Conservation (phyloP, 2,888 invertebrate species). For the Netelia virgata region DNA sequence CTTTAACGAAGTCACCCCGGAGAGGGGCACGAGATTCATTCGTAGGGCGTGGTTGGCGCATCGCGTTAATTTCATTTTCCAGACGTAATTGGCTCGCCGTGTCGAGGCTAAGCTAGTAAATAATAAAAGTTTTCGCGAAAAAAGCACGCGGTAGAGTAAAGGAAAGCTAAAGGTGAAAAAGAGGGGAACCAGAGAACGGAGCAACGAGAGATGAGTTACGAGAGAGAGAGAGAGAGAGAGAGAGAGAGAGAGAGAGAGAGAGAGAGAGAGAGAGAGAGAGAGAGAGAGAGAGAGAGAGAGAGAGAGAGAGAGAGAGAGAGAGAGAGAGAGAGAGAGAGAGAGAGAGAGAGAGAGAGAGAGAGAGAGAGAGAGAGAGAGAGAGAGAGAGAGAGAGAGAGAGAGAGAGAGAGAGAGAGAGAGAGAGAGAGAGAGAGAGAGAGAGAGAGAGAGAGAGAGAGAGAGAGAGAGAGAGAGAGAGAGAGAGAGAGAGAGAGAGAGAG, state of each 20-base stretch:
- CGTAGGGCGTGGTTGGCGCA: conserved; percentile 37
- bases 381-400: neutral
- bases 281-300: neutral
- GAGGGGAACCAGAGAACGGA: conserved; percentile 8
- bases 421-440: neutral
- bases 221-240: neutral
- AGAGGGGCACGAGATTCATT: conserved; percentile 8
- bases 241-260: neutral
- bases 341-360: neutral
- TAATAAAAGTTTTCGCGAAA: conserved; percentile 56
- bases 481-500: neutral
- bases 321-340: conserved; percentile 1
- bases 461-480: neutral
- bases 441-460: neutral
- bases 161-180: neutral
- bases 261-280: neutral
- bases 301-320: neutral
- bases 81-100: conserved; percentile 57
- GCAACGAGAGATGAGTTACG: conserved; percentile 7
- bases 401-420: neutral
- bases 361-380: neutral
- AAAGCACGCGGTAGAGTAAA: conserved; percentile 22
- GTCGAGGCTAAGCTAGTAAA: conserved; percentile 57
- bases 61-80: conserved; percentile 57
- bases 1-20: conserved; percentile 48